Evolutionary conservation across 2,113 vertebrate genomes (phyloP), one percentile per base, ranked within the genome.

Genomic region (Uropsilus gracilis): DNA sequence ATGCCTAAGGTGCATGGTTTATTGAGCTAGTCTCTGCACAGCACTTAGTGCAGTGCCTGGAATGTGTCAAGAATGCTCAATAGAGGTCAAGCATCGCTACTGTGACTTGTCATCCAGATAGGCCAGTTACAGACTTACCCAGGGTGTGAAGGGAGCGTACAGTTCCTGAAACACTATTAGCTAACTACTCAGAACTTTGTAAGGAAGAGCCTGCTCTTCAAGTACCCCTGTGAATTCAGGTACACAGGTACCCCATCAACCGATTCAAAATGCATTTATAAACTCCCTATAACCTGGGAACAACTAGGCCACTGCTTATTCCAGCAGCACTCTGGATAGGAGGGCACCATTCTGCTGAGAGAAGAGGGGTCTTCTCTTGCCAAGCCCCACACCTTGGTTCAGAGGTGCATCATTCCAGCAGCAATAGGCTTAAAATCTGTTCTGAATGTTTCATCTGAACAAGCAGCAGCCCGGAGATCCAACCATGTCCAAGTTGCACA

Each of bases 341-440:
- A 17, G 37, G 42, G 30, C n/a, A n/a, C n/a, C n/a, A n/a, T n/a
- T n/a, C n/a, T n/a, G 2, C 12, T 28, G 0, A 42, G 14, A 1
- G 12, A 20, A 1, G 12, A 39, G 10, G 11, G 28, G 8, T 24
- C 14, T 81, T 16, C 44, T 37, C 11, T 89, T 30, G 9, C 7
- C 16, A 53, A 83, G 8, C 24, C 32, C 55, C 53, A 16, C 4
- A n/a, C 37, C 8, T 39, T 32, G 12, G 9, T 80, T n/a, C 55
- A 24, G 50, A 44, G 39, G 46, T 53, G 7, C 32, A 71, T 53
- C 24, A 55, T 26, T 37, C 77, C 68, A 22, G 8, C 34, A 34
- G n/a, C 18, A 32, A 20, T 37, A 7, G 2, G 20, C n/a, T 68
- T 39, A 37, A 37, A 64, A 46, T 44, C 20, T 78, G 44, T 24